Evolutionary conservation across 2,888 invertebrate genomes (phyloP), one percentile per base, ranked within the genome.

Genomic region (Meteorus cinctellus): DNA sequence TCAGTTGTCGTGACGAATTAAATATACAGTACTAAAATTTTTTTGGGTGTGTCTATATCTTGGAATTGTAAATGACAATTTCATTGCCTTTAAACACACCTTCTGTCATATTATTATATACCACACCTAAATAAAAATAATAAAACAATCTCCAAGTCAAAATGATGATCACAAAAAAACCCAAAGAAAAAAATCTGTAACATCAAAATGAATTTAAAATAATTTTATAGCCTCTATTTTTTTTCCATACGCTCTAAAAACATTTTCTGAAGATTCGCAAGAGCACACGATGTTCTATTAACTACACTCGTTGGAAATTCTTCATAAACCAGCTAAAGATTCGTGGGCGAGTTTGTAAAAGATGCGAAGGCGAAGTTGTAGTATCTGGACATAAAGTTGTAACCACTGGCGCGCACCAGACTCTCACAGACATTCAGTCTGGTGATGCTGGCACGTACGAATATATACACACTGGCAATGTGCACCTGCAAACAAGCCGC

Each of bases 291-390:
- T 12, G 41, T 36, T 27, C 27, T n/a, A 29, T 31, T 8, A 24
- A 45, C 24, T 66, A 66, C 24, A 41, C 48, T 48, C 48, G 4
- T 41, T 41, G 45, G 24, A 29, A 27, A 66, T 24, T 68, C 68
- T 68, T 51, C 24, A 45, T 66, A 19, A 66, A 51, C 51, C 59
- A 68, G 27, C 34, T 68, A 24, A 68, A 45, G 16, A 48, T 29
- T 48, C 68, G 68, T 68, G 68, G 68, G 68, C 68, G 68, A 34
- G 51, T 51, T 68, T 51, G 51, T 48, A 31, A 48, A 68, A 68
- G 48, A 68, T 48, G 48, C 48, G n/a, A 48, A 48, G n/a, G 48
- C n/a, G n/a, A 48, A 48, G n/a, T 48, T 48, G 48, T 48, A n/a
- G 48, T 48, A 12, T 45, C 2, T n/a, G 16, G 19, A 8, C 29